phyloP scores from a whole-genome alignment of 1,140 invertebrate species.

The Spodoptera frugiperda region DNA sequence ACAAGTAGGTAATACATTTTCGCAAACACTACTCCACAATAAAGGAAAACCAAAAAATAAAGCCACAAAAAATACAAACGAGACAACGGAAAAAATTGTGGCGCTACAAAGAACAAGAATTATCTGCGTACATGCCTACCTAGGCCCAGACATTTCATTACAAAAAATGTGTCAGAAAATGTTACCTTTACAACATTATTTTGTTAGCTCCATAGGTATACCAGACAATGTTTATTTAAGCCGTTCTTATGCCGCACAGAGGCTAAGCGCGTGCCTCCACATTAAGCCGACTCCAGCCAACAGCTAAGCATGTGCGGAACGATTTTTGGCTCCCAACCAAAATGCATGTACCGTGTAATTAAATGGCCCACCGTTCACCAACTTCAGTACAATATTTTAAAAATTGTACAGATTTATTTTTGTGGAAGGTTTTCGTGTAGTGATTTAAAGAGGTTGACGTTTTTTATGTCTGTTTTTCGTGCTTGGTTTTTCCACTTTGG shows the following conservation, averaged over 20 bases:
- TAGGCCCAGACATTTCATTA: background rate
- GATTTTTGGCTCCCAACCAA: conserved; percentile 52
- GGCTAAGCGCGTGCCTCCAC: conserved; percentile 31
- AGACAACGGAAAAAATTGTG: too few species aligned
- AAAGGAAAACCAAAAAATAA: too few species aligned
- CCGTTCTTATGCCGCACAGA: conserved; percentile 30
- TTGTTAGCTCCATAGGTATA: conserved; percentile 8
- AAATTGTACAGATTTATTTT: conserved; percentile 41
- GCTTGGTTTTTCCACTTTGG: background rate
- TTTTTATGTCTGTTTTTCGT: conserved; percentile 27
- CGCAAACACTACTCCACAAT: too few species aligned
- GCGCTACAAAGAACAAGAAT: too few species aligned
- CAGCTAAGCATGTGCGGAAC: conserved; percentile 46
- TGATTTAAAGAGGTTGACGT: conserved; percentile 23
- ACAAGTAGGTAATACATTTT: too few species aligned
- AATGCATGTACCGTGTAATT: conserved; percentile 54
- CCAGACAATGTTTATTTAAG: conserved; percentile 30
- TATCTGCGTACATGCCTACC: too few species aligned
- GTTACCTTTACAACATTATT: background rate
- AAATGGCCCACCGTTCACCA: conserved; percentile 51
- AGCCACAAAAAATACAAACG: too few species aligned
- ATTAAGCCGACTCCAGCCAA: conserved; percentile 16
- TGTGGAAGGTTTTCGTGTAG: conserved; percentile 11
- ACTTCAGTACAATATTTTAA: conserved; percentile 36
- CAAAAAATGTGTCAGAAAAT: conserved; percentile 2